phyloP scores from a whole-genome alignment of 2,797 vertebrate species.

The Dermochelys coriacea region DNA sequence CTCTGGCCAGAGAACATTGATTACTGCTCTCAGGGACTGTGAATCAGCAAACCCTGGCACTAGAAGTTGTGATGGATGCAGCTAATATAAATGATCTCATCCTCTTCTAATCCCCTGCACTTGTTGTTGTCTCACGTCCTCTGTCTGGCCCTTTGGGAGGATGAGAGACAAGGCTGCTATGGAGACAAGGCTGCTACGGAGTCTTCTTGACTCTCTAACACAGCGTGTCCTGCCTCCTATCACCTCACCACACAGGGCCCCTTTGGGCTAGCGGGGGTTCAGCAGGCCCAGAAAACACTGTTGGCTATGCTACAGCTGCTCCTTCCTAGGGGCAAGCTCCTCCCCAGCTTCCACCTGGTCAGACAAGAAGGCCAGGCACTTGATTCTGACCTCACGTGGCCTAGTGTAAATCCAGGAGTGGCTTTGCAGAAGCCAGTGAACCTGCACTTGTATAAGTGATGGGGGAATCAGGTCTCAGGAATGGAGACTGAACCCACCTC shows the following conservation, averaged over 20 bases:
- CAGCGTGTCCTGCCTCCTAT: not conserved
- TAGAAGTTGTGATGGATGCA: not conserved
- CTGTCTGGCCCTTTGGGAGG: not conserved
- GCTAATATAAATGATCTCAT: not conserved
- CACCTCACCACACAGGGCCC: not conserved
- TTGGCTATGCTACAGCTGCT: not conserved
- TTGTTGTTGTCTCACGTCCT: not conserved
- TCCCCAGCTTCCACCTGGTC: accelerated
- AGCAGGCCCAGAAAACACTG: not conserved
- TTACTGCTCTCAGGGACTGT: not conserved
- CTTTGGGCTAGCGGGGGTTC: not conserved
- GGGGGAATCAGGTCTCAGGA: too few relatives aligned
- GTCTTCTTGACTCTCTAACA: not conserved
- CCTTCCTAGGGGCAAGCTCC: accelerated
- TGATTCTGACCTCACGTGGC: not conserved
- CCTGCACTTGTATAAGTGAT: too few relatives aligned
- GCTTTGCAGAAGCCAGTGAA: too few relatives aligned
- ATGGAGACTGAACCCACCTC: too few relatives aligned
- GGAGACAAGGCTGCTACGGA: not conserved
- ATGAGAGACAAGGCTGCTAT: not conserved
- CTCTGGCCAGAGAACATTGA: not conserved
- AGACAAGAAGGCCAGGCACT: not conserved
- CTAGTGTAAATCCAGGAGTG: not conserved
- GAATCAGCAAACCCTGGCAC: not conserved
- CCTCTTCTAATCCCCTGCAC: not conserved